Evolutionary conservation across 1,140 invertebrate genomes (phyloP).

Genomic region (Xylocopa sonorina): DNA sequence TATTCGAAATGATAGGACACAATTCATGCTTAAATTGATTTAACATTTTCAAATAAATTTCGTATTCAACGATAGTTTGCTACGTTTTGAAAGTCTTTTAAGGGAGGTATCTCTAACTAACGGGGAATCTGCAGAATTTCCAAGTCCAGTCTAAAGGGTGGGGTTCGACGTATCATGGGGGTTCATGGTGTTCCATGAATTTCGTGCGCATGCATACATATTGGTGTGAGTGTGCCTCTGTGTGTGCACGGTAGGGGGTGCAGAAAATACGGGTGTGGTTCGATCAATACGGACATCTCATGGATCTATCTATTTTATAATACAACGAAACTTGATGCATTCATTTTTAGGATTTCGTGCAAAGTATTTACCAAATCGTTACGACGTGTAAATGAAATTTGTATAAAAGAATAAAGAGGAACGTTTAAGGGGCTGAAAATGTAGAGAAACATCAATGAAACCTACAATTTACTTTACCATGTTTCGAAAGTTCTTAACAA

Average conservation of each 20-base stretch:
- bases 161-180: constrained; percentile 19
- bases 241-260: constrained; percentile 54
- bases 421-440: too few relatives aligned
- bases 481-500: not conserved
- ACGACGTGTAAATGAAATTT: too few relatives aligned
- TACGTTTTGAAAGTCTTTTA: too few relatives aligned
- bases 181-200: constrained; percentile 50
- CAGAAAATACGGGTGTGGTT: constrained; percentile 78
- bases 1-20: too few relatives aligned
- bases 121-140: not conserved
- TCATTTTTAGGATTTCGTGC: too few relatives aligned
- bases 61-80: too few relatives aligned
- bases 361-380: too few relatives aligned
- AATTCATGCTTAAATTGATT: too few relatives aligned
- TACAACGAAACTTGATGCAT: not conserved
- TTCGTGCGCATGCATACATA: constrained; percentile 64
- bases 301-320: constrained; percentile 69
- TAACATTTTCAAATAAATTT: too few relatives aligned
- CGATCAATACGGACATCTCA: constrained; percentile 79
- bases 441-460: too few relatives aligned
- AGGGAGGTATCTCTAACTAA: not conserved
- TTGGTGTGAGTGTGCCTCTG: constrained; percentile 19
- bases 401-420: too few relatives aligned
- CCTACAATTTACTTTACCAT: too few relatives aligned
- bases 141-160: constrained; percentile 8